Conservation (phyloP, 2,113 vertebrate genomes). For the Hymenochirus boettgeri region DNA sequence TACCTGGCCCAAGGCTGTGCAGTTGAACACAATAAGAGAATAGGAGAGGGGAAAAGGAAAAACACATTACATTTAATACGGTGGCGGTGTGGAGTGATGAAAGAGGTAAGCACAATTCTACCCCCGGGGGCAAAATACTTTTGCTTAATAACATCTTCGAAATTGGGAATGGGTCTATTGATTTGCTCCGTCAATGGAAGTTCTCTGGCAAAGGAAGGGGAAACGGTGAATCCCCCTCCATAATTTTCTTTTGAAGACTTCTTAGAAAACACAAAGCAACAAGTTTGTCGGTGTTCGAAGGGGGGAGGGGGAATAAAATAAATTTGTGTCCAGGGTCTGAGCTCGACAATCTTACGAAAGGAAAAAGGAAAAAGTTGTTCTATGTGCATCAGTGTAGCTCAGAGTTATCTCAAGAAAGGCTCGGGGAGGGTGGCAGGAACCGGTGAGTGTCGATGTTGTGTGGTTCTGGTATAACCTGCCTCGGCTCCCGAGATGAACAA, state of each 20-base stretch:
- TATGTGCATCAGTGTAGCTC: neutral
- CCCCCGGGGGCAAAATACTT: slow-evolving; percentile 26
- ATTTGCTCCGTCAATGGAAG: neutral
- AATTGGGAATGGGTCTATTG: neutral
- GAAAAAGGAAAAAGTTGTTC: slow-evolving; percentile 13
- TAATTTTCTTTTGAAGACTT: slow-evolving; percentile 3
- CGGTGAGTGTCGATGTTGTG: too few relatives aligned
- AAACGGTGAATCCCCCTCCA: neutral
- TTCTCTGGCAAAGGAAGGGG: neutral
- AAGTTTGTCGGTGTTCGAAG: neutral
- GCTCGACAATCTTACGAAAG: neutral
- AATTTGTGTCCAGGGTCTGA: neutral
- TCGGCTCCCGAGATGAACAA: slow-evolving; percentile 62
- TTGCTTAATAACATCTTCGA: slow-evolving; percentile 10
- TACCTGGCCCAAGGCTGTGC: neutral
- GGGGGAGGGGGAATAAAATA: neutral
- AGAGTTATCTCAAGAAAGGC: slow-evolving; percentile 66
- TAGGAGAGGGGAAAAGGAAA: too few relatives aligned
- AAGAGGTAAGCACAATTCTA: slow-evolving; percentile 11
- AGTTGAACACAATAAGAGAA: neutral
- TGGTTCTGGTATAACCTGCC: slow-evolving; percentile 89
- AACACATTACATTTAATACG: slow-evolving; percentile 8
- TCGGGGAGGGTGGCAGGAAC: slow-evolving; percentile 68
- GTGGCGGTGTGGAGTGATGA: neutral
- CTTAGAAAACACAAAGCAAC: neutral